These are phyloP conservation scores for Drosophila siamana DNA, from an alignment of 2,888 invertebrate species.

Conservation along the genomic window DNA sequence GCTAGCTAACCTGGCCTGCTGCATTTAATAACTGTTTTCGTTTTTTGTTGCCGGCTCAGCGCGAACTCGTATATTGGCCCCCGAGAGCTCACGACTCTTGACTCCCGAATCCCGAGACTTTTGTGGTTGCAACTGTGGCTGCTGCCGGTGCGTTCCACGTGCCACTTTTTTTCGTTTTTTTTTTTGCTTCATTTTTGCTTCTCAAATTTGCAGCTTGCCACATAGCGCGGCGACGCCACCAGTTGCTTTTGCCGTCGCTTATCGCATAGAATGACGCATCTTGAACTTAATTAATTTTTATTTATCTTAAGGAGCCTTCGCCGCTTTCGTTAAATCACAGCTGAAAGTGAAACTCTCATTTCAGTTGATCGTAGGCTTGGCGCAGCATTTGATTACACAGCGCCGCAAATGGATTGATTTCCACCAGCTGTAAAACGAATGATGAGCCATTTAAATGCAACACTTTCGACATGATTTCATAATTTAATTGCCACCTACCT, in stretches of 20 bases:
- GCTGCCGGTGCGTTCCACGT: constrained; percentile 59
- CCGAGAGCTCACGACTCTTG: constrained; percentile 68
- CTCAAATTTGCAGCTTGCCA: constrained; percentile 72
- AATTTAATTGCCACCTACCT: constrained; percentile 85
- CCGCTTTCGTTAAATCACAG: constrained; percentile 62
- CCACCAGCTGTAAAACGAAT: constrained; percentile 88
- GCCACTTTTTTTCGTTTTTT: constrained; percentile 67
- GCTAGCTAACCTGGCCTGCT: constrained; percentile 60
- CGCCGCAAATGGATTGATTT: constrained; percentile 97
- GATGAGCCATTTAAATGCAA: neutral
- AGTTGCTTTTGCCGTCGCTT: constrained; percentile 41
- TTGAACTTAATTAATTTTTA: constrained; percentile 74
- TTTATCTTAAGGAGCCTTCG: constrained; percentile 67
- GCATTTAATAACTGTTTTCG: constrained; percentile 80
- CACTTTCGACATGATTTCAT: neutral
- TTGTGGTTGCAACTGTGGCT: constrained; percentile 4
- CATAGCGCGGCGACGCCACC: constrained; percentile 43
- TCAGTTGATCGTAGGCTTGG: constrained; percentile 89
- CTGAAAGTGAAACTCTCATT: constrained; percentile 56
- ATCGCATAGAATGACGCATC: constrained; percentile 68
- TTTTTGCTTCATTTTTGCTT: constrained; percentile 26
- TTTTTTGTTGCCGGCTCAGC: constrained; percentile 61
- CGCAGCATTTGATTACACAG: constrained; percentile 97
- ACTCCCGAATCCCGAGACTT: constrained; percentile 27
- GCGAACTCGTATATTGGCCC: constrained; percentile 56